Evolutionary conservation across 2,888 invertebrate species (phyloP).

Genomic region (Pardosa pseudoannulata): DNA sequence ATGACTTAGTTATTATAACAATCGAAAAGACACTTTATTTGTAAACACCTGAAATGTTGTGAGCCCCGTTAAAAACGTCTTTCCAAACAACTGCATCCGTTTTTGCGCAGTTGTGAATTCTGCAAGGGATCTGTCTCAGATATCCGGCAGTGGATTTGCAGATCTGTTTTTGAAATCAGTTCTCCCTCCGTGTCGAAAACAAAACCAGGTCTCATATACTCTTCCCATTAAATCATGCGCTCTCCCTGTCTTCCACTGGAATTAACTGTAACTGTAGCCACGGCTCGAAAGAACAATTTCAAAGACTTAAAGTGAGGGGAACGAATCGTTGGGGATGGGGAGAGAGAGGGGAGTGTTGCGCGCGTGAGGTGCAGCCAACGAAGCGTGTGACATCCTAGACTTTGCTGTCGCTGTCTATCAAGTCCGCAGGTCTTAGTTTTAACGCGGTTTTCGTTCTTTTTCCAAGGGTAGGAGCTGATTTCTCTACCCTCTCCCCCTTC

Average conservation of each 20-base stretch:
- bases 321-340: background rate
- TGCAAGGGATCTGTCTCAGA: no score
- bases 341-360: background rate
- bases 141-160: no score
- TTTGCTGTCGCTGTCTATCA: conserved; percentile 71
- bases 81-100: no score
- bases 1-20: no score
- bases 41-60: no score
- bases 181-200: no score
- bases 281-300: conserved; percentile 32
- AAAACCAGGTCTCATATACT: background rate
- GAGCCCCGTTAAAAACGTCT: no score
- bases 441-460: background rate
- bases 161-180: no score
- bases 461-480: background rate
- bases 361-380: conserved; percentile 38
- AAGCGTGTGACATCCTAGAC: conserved; percentile 64
- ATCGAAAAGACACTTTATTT: no score
- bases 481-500: background rate
- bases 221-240: background rate
- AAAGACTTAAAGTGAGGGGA: background rate
- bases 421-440: conserved; percentile 32
- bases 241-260: background rate
- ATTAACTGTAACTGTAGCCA: conserved; percentile 18
- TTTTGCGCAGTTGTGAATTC: no score